Evolutionary conservation across 1,140 invertebrate species (phyloP).

Genomic region (Hyposmocoma kahamanoa): DNA sequence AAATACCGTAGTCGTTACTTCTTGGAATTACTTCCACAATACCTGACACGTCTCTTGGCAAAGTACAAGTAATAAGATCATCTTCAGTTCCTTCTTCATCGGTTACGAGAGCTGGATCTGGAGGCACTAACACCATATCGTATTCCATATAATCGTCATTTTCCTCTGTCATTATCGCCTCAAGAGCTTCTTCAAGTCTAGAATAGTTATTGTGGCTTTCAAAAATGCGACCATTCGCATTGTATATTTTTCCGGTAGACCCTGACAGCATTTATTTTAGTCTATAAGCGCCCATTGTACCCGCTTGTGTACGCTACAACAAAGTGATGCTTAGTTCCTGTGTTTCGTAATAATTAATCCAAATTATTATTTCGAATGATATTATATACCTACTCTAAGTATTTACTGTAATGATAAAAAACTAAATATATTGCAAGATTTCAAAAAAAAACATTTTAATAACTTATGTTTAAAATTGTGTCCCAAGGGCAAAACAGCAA

Average conservation of each 20-base stretch:
- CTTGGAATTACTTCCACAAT: slow-evolving; percentile 23
- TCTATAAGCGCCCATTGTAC: slow-evolving; percentile 2
- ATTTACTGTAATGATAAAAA: background rate
- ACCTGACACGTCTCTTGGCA: slow-evolving; percentile 23
- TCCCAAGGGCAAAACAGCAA: background rate
- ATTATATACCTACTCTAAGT: no score
- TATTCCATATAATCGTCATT: slow-evolving; percentile 26
- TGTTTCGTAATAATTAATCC: background rate
- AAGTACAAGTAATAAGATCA: slow-evolving; percentile 16
- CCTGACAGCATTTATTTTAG: background rate
- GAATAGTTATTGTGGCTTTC: slow-evolving; percentile 18
- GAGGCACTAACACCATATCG: slow-evolving; percentile 25
- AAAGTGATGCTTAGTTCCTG: background rate
- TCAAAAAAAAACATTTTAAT: background rate
- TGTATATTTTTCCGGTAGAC: background rate
- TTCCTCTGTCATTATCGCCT: slow-evolving; percentile 24
- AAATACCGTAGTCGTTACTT: slow-evolving; percentile 18
- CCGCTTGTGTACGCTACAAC: background rate
- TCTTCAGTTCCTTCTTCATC: slow-evolving; percentile 31
- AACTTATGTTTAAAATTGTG: background rate
- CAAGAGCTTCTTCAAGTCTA: slow-evolving; percentile 24
- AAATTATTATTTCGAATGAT: background rate
- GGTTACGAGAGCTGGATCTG: slow-evolving; percentile 23
- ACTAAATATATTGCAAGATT: background rate
- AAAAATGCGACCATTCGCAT: slow-evolving; percentile 8